Conservation (phyloP, 1,140 invertebrate genomes). For the Dreissena rostriformis region DNA sequence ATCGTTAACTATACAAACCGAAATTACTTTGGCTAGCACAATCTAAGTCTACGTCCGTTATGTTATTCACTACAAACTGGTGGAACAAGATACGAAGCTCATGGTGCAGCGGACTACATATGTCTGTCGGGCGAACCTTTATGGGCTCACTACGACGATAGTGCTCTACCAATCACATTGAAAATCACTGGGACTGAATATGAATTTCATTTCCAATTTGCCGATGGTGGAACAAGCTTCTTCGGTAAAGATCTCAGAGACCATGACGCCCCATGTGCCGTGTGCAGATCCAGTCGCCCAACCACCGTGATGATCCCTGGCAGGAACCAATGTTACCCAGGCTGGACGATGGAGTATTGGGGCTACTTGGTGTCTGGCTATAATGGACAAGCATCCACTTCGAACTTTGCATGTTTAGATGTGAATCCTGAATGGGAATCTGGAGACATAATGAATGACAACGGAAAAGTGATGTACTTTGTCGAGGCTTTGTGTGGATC, state of each 20-base stretch:
- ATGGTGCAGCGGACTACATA: not conserved
- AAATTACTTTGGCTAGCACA: no score
- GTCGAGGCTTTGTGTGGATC: slow-evolving; percentile 39
- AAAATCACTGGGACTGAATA: not conserved
- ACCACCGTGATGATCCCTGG: slow-evolving; percentile 49
- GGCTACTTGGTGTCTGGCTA: slow-evolving; percentile 20
- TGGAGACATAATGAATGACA: not conserved
- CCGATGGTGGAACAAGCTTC: not conserved
- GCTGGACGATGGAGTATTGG: slow-evolving; percentile 33
- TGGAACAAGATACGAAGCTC: no score
- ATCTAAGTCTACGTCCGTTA: no score
- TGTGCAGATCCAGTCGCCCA: slow-evolving; percentile 7
- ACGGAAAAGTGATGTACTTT: slow-evolving; percentile 14
- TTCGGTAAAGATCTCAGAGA: not conserved
- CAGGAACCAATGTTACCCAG: slow-evolving; percentile 38
- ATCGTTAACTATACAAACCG: no score
- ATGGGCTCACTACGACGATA: slow-evolving; percentile 20
- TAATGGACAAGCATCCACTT: not conserved
- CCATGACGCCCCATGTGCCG: slow-evolving; percentile 37
- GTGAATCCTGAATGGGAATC: not conserved
- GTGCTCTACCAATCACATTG: not conserved
- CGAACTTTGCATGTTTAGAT: slow-evolving; percentile 31
- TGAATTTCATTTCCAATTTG: not conserved
- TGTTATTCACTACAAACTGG: no score
- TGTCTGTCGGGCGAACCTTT: slow-evolving; percentile 17